Conservation (phyloP, 2,888 invertebrate species). For the Drosophila quasianomalipes region DNA sequence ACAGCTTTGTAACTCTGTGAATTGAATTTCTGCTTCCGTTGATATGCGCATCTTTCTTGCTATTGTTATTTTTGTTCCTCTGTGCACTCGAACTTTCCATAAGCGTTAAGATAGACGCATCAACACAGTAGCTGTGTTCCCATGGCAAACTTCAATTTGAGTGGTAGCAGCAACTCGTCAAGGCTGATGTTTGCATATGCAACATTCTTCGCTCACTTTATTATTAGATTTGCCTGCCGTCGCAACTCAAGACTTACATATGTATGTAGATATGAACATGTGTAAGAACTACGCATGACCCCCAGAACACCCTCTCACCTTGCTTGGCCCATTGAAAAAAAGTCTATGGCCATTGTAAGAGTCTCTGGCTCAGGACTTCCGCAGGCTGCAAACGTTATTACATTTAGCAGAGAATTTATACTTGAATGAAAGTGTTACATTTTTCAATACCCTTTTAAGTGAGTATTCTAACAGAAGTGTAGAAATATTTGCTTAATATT, state of each 20-base stretch:
- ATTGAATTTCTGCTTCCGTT: conserved; percentile 60
- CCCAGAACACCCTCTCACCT: not conserved
- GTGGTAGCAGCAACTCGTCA: conserved; percentile 38
- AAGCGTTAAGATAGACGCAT: conserved; percentile 37
- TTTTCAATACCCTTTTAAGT: conserved; percentile 27
- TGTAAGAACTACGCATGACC: not conserved
- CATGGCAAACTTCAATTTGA: conserved; percentile 36
- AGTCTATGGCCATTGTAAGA: conserved; percentile 19
- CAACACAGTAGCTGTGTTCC: conserved; percentile 14
- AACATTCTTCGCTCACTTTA: conserved; percentile 59
- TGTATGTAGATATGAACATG: conserved; percentile 2
- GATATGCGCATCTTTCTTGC: conserved; percentile 21
- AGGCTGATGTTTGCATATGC: conserved; percentile 48
- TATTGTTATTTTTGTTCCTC: conserved; percentile 18
- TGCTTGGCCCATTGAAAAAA: not conserved
- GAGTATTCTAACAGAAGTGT: not conserved
- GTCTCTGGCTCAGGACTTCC: conserved; percentile 4
- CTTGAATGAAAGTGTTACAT: conserved; percentile 34
- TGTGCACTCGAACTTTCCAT: conserved; percentile 43
- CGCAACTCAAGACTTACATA: conserved; percentile 19
- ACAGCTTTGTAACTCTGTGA: conserved; percentile 49
- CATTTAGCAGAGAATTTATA: conserved; percentile 74
- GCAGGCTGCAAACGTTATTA: conserved; percentile 66
- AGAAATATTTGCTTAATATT: not conserved
- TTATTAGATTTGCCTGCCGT: conserved; percentile 73